A percentile compares a stretch with the other conserved stretches of the same genome.
phyloP scores from a whole-genome alignment of 1,140 invertebrate genomes.

The Catajapyx aquilonaris region DNA sequence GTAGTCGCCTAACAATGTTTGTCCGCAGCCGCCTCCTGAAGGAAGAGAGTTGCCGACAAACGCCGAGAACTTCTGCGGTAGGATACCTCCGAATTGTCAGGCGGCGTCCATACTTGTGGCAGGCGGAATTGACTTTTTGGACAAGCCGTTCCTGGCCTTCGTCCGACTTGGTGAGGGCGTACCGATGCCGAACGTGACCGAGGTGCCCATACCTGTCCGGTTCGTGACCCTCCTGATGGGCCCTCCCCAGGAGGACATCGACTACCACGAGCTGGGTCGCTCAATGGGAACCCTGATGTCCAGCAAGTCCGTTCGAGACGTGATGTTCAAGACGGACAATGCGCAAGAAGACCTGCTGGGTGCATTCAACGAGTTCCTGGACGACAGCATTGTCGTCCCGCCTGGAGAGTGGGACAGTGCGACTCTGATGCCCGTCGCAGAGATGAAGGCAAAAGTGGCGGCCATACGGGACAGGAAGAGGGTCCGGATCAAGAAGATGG shows the following conservation, averaged over 20 bases:
- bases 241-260: constrained; percentile 57
- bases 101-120: constrained; percentile 20
- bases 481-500: neutral
- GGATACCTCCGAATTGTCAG: no score
- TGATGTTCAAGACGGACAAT: neutral
- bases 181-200: no score
- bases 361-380: constrained; percentile 15
- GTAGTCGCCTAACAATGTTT: no score
- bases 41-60: no score
- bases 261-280: constrained; percentile 90
- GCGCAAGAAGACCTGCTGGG: neutral
- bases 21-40: no score
- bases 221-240: constrained; percentile 87
- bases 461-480: constrained; percentile 2
- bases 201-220: constrained; percentile 77
- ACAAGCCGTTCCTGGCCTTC: constrained; percentile 14
- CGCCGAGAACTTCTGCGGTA: no score
- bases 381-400: constrained; percentile 79
- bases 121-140: constrained; percentile 16
- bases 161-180: constrained; percentile 13
- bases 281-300: constrained; percentile 93
- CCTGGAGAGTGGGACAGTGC: constrained; percentile 91
- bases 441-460: constrained; percentile 29
- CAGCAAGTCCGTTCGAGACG: constrained; percentile 35
- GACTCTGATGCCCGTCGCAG: constrained; percentile 70